A percentile compares a stretch with the other conserved stretches of the same genome.
Conservation (phyloP, 2,888 invertebrate species). For the Pristionchus japonicus region DNA sequence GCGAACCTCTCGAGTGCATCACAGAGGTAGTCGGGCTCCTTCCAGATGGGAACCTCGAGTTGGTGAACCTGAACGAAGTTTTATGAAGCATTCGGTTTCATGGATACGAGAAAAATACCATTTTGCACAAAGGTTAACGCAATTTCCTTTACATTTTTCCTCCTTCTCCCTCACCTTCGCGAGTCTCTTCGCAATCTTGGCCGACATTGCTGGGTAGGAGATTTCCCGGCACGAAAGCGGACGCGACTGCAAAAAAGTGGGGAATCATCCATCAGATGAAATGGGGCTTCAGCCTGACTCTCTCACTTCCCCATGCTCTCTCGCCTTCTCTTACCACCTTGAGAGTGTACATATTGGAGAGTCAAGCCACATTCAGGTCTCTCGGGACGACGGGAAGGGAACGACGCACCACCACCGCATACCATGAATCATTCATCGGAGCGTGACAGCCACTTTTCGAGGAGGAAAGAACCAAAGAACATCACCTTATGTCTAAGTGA, state of each 20-base stretch:
- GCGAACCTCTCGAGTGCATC: constrained; percentile 82
- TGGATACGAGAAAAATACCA: too few species aligned
- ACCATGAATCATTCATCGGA: not conserved
- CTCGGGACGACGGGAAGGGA: not conserved
- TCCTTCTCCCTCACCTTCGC: constrained; percentile 77
- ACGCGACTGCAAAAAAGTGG: constrained; percentile 83
- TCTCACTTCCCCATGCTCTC: too few species aligned
- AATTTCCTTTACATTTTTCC: not conserved
- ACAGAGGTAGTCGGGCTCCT: constrained; percentile 95
- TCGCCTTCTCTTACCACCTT: too few species aligned
- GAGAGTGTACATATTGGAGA: too few species aligned
- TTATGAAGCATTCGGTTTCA: too few species aligned
- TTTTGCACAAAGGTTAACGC: not conserved
- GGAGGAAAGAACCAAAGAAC: not conserved
- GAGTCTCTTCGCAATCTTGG: constrained; percentile 91
- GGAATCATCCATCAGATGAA: not conserved
- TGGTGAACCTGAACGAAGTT: constrained; percentile 83
- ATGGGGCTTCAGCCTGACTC: too few species aligned
- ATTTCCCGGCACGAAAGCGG: constrained; percentile 88
- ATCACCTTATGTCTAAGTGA: too few species aligned
- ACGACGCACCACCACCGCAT: not conserved
- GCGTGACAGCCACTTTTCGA: not conserved
- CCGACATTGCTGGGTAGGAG: constrained; percentile 85
- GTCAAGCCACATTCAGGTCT: not conserved
- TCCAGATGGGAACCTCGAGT: constrained; percentile 91